Conservation (phyloP, 2,113 vertebrate species). For the Oryctolagus cuniculus region mOryCun1.1 NC_091441.1:81349501-81350000, state of each 20-base stretch:
- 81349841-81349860: background rate
- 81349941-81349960: background rate
- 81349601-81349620: background rate
- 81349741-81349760: background rate
- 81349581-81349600: background rate
- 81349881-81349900: background rate
- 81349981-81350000: background rate
- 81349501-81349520: constrained; percentile 28
- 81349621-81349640: background rate
- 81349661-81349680: background rate
- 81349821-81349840: background rate
- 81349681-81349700: background rate
- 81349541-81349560: background rate
- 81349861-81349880: background rate
- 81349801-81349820: background rate
- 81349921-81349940: background rate
- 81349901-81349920: background rate
- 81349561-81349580: constrained; percentile 40
- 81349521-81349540: constrained; percentile 41
- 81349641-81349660: background rate
- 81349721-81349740: background rate
- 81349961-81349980: background rate
- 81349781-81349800: background rate
- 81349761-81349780: background rate
- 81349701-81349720: background rate